Conservation (phyloP, 2,797 vertebrate genomes). For the Melopsittacus undulatus region DNA sequence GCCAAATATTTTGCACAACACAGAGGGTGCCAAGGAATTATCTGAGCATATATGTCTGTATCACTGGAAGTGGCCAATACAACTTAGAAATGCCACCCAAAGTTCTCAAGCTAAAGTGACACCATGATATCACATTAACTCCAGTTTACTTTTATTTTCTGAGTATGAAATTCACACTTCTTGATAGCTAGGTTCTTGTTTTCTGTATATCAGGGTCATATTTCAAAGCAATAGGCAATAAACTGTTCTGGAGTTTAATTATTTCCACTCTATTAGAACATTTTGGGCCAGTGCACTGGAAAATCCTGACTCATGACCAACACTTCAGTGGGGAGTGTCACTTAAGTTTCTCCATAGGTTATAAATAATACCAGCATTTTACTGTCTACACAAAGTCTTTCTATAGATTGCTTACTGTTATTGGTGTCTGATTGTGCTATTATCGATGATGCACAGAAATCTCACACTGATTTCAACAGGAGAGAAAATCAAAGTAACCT, state of each 20-base stretch:
- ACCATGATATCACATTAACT: background rate
- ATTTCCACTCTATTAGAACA: background rate
- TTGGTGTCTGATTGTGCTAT: background rate
- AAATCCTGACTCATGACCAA: background rate
- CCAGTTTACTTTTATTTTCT: background rate
- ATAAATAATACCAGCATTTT: background rate
- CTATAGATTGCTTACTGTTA: background rate
- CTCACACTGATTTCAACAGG: background rate
- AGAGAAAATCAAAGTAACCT: background rate
- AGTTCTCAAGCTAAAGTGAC: background rate
- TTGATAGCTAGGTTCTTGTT: background rate
- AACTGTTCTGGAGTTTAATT: background rate
- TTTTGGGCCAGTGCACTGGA: background rate
- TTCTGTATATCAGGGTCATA: background rate
- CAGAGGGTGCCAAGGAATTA: background rate
- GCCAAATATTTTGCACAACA: conserved; percentile 32
- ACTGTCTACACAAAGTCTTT: background rate
- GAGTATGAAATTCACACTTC: background rate
- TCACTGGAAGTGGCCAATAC: background rate
- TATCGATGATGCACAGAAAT: background rate
- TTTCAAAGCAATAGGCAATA: background rate
- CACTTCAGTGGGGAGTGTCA: background rate
- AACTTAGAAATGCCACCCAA: background rate
- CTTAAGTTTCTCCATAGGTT: background rate
- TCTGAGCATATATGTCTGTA: background rate